phyloP scores from a whole-genome alignment of 2,797 vertebrate genomes.

The Sebastes nivosus region DNA sequence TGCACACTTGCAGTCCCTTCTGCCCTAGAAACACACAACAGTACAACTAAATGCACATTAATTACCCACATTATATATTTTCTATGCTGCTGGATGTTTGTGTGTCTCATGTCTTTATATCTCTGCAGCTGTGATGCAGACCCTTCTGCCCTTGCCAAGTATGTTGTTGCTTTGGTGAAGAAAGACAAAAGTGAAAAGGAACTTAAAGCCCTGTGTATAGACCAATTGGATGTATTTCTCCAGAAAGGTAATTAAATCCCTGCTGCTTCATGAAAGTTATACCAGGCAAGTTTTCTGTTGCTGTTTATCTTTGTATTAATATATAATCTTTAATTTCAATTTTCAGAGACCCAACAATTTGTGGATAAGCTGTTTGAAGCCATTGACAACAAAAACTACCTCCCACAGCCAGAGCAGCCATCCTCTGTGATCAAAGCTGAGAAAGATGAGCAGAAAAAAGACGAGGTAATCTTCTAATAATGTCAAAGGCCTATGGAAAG shows the following conservation, averaged over 20 bases:
- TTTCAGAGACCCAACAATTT: conserved; percentile 95
- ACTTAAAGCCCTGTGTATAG: conserved; percentile 95
- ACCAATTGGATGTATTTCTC: conserved; percentile 99
- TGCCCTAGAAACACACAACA: not conserved
- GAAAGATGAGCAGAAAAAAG: conserved; percentile 94
- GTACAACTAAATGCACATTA: too few species aligned
- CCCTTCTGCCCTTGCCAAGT: conserved; percentile 97
- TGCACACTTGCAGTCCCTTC: too few species aligned
- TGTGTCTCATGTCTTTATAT: not conserved
- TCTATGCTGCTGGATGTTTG: not conserved
- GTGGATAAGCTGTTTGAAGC: conserved; percentile 99
- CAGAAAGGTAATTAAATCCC: conserved; percentile 89
- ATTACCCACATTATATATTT: not conserved
- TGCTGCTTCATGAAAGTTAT: not conserved
- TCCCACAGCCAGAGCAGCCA: conserved; percentile 90
- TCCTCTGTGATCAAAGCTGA: conserved; percentile 86
- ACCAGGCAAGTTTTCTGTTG: not conserved
- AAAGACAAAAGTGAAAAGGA: conserved; percentile 99
- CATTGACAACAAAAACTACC: conserved; percentile 94
- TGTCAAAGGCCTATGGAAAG: too few species aligned
- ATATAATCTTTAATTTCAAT: not conserved
- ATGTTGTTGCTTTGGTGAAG: conserved; percentile 98
- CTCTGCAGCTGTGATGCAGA: conserved; percentile 94
- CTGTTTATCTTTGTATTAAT: not conserved
- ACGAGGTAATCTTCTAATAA: conserved; percentile 84